Conservation (phyloP, 2,888 invertebrate species). For the Abrostola triplasia region DNA sequence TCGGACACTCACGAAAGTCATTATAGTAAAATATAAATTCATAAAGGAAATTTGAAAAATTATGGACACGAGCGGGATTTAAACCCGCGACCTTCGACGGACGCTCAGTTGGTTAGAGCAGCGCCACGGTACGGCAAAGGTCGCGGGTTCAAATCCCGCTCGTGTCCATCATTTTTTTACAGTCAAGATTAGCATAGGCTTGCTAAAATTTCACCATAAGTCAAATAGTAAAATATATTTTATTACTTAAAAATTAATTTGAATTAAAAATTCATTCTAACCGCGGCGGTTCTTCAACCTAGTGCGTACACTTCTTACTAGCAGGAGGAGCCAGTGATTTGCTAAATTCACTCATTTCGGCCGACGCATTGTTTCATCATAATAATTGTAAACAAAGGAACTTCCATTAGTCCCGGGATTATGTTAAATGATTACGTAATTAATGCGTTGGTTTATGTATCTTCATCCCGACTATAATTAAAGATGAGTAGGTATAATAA, state of each 20-base stretch:
- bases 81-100: too few species aligned
- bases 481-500: neutral
- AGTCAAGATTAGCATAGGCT: too few species aligned
- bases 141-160: too few species aligned
- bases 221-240: too few species aligned
- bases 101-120: too few species aligned
- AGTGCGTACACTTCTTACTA: conserved; percentile 16
- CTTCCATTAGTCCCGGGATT: conserved; percentile 25
- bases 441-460: neutral
- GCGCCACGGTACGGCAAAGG: too few species aligned
- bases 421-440: conserved; percentile 5
- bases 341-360: conserved; percentile 31
- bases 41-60: too few species aligned
- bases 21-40: too few species aligned
- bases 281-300: neutral
- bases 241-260: neutral
- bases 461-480: neutral
- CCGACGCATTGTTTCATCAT: conserved; percentile 6
- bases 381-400: conserved; percentile 35
- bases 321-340: conserved; percentile 25
- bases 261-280: neutral
- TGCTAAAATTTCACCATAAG: too few species aligned
- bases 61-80: too few species aligned
- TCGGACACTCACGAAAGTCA: too few species aligned
- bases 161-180: too few species aligned